Evolutionary conservation across 2,888 invertebrate genomes (phyloP), one percentile per base, ranked within the genome.

Genomic region (Calameuta pallipes): DNA sequence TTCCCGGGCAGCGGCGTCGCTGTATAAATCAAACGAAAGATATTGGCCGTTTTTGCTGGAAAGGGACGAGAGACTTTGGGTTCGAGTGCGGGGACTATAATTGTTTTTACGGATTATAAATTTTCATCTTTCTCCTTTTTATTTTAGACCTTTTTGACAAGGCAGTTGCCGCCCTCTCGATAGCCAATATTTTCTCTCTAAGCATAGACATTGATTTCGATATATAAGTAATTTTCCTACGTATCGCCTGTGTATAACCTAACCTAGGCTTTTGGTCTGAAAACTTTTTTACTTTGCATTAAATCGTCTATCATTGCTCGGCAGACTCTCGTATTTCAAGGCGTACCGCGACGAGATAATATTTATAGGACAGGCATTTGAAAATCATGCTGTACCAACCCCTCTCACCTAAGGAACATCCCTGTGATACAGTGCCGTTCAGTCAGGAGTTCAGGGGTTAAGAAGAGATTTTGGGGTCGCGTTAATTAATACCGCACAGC

Each of bases 101-200:
- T 90, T 90, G 90, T 90, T 90, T 90, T 90, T 89, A 89, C 88
- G 89, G 90, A 90, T 90, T 90, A 90, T 90, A 90, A 90, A 90
- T 90, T 90, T 89, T 71, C 31, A 85, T 80, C 85, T 87, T 88
- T 77, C 75, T 81, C 78, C 79, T 80, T 76, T 36, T 34, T 71
- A 31, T 56, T 56, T 56, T 23, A 23, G 23, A 56, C 56, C 23
- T 9, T 56, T 56, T 56, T 56, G 56, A 56, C 56, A 56, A 23
- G 56, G 23, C 56, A 56, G 56, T 56, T 56, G 56, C 56, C 73
- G n/a, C 68, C 56, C 69, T 70, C 15, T 31, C 37, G 23, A 56
- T 56, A 23, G 23, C 15, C 33, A 70, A 71, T 33, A 69, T 31
- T 75, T 41, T 69, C 69, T 30, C 56, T 31, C 15, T 69, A 0